A percentile compares a stretch with the other conserved stretches of the same genome.
These are phyloP conservation scores for Elymnias hypermnestra DNA, from an alignment of 1,140 invertebrate genomes.

Conservation along the genomic window DNA sequence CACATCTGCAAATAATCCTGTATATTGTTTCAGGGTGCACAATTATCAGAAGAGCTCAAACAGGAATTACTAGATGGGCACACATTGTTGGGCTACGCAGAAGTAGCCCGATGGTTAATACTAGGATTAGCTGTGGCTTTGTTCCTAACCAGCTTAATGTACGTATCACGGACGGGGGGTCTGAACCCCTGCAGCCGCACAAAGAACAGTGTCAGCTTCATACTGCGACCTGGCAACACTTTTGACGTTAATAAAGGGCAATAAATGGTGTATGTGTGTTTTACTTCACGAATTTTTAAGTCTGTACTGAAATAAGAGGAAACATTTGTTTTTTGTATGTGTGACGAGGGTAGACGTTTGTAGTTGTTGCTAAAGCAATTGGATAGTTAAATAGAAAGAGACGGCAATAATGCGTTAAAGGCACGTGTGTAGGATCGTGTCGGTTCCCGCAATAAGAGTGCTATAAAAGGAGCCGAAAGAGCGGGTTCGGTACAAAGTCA, in stretches of 20 bases:
- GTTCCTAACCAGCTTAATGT: slow-evolving; percentile 21
- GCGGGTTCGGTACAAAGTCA: too few species aligned
- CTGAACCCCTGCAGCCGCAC: slow-evolving; percentile 30
- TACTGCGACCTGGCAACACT: slow-evolving; percentile 27
- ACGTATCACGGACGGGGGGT: not conserved
- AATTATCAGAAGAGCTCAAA: slow-evolving; percentile 37
- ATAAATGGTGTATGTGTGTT: not conserved
- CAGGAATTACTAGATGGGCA: slow-evolving; percentile 43
- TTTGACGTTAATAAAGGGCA: slow-evolving; percentile 25
- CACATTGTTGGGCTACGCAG: slow-evolving; percentile 44
- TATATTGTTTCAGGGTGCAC: slow-evolving; percentile 62
- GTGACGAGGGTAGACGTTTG: too few species aligned
- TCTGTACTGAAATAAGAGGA: too few species aligned
- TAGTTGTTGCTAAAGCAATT: too few species aligned
- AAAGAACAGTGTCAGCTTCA: slow-evolving; percentile 47
- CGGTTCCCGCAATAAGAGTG: too few species aligned
- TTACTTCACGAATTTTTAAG: too few species aligned
- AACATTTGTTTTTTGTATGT: too few species aligned
- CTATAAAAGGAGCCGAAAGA: too few species aligned
- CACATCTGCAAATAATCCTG: too few species aligned
- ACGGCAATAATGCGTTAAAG: too few species aligned
- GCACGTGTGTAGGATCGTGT: too few species aligned
- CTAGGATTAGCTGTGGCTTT: slow-evolving; percentile 35
- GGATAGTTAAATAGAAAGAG: too few species aligned
- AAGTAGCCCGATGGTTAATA: slow-evolving; percentile 53